A percentile compares a stretch with the other conserved stretches of the same genome.
Conservation (phyloP, 2,113 vertebrate genomes). For the Grammomys dolichurus region DNA sequence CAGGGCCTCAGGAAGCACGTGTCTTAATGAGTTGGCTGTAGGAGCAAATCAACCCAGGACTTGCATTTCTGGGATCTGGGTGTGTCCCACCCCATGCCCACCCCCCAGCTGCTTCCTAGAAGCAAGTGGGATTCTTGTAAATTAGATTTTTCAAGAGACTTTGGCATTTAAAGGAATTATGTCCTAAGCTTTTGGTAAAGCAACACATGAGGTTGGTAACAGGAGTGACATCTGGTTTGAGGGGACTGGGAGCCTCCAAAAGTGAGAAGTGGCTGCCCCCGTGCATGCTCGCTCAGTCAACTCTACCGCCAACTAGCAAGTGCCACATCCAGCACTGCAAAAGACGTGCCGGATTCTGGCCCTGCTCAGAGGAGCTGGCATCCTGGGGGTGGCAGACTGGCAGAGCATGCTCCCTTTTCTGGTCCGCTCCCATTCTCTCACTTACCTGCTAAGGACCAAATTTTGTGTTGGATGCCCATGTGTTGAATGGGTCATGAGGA, state of each 20-base stretch:
- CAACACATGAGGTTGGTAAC: not conserved
- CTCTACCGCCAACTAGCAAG: not conserved
- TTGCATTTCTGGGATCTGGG: not conserved
- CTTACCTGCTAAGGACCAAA: not conserved
- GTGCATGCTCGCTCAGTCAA: not conserved
- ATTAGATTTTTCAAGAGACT: slow-evolving; percentile 46
- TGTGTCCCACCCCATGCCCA: not conserved
- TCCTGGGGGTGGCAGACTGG: not conserved
- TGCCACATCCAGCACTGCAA: not conserved
- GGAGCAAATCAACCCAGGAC: not conserved
- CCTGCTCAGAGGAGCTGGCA: not conserved
- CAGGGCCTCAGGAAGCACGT: not conserved
- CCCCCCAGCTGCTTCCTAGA: slow-evolving; percentile 23
- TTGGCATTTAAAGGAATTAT: slow-evolving; percentile 50
- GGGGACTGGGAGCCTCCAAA: not conserved
- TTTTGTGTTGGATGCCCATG: accelerated
- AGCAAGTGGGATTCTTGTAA: slow-evolving; percentile 51
- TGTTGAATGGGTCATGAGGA: accelerated
- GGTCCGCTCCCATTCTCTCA: not conserved
- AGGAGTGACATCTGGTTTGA: not conserved
- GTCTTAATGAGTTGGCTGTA: not conserved
- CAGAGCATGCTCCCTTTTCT: not conserved
- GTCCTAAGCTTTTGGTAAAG: slow-evolving; percentile 26
- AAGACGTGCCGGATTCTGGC: too few species aligned
- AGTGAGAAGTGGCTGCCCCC: not conserved